Percentiles rank a stretch among this genome's conserved stretches.
Evolutionary conservation across 2,888 invertebrate genomes (phyloP).

Genomic region (Yponomeuta sedellus): DNA sequence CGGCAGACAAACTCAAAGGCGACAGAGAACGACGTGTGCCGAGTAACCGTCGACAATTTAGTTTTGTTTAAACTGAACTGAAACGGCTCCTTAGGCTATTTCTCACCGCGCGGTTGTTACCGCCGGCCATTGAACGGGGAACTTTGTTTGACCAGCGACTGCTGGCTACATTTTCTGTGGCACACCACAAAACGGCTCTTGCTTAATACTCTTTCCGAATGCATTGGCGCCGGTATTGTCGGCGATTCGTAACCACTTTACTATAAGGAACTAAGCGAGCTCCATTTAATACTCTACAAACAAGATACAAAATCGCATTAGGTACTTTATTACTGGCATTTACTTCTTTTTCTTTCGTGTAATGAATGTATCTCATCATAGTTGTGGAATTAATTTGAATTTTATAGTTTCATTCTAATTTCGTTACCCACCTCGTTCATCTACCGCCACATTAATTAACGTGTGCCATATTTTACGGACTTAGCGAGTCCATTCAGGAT

Average conservation of each 20-base stretch:
- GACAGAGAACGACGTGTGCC: slow-evolving; percentile 3
- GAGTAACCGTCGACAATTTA: slow-evolving; percentile 8
- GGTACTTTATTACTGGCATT: no score
- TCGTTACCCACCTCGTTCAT: not conserved
- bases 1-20: slow-evolving; percentile 5
- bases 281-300: no score
- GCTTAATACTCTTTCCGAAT: not conserved
- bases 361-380: not conserved
- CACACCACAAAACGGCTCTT: not conserved
- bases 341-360: no score
- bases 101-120: slow-evolving; percentile 13
- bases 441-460: not conserved
- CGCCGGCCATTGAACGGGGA: slow-evolving; percentile 11
- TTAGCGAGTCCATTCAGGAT: not conserved
- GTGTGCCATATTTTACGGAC: not conserved
- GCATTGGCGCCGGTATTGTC: not conserved
- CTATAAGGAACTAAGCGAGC: no score
- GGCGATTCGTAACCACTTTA: not conserved
- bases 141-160: slow-evolving; percentile 8
- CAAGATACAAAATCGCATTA: no score
- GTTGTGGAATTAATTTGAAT: not conserved
- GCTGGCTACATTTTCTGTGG: not conserved
- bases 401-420: not conserved
- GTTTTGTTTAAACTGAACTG: slow-evolving; percentile 28
- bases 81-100: slow-evolving; percentile 31